Evolutionary conservation across 2,113 vertebrate genomes (phyloP).

Genomic region (Mormyrus iriodes): DNA sequence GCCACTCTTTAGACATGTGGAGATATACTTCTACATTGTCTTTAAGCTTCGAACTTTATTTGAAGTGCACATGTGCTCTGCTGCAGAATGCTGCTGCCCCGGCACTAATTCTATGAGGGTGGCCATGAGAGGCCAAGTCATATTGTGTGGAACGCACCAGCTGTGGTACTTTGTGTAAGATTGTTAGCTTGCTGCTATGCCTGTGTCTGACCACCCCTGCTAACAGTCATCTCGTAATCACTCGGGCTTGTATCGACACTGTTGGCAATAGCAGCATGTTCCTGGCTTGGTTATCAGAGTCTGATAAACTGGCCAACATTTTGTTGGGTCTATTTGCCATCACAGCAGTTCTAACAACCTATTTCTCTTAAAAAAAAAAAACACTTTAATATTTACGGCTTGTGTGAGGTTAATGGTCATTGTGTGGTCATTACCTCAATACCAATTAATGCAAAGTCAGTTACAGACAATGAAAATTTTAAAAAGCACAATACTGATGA

Average conservation of each 20-base stretch:
- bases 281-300: background rate
- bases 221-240: background rate
- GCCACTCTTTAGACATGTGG: background rate
- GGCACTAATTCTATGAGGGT: background rate
- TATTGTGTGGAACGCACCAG: background rate
- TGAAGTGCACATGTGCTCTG: background rate
- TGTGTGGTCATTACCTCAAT: background rate
- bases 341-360: background rate
- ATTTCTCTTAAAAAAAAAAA: background rate
- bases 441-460: background rate
- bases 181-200: background rate
- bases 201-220: background rate
- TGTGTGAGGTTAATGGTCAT: background rate
- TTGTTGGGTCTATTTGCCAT: background rate
- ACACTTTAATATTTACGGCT: background rate
- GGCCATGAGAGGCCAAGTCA: background rate
- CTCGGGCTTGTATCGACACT: background rate
- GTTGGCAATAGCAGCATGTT: background rate
- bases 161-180: background rate
- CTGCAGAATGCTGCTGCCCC: background rate
- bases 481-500: background rate
- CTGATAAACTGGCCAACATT: background rate
- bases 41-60: background rate
- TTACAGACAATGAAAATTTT: background rate
- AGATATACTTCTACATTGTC: background rate